Evolutionary conservation across 2,113 vertebrate species (phyloP).

Genomic region (Smithornis capensis): DNA sequence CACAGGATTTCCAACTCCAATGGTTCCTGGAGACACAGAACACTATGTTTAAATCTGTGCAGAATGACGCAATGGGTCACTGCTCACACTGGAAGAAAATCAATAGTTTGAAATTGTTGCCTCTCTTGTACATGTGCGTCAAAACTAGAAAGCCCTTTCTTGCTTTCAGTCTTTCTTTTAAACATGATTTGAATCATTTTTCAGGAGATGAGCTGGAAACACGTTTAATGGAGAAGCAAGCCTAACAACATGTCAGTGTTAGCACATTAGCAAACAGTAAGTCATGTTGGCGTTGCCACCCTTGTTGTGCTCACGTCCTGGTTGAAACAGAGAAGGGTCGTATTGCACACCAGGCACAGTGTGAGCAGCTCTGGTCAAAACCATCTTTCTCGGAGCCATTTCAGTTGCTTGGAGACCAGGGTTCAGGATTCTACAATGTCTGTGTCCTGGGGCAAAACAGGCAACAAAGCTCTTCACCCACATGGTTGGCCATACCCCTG

Average conservation of each 20-base stretch:
- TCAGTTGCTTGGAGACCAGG: background rate
- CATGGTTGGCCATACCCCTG: background rate
- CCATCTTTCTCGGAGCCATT: background rate
- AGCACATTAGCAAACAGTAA: constrained; percentile 34
- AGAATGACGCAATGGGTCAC: background rate
- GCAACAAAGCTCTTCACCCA: background rate
- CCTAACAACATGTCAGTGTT: background rate
- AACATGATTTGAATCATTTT: constrained; percentile 30
- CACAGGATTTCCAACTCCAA: background rate
- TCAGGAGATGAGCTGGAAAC: constrained; percentile 39
- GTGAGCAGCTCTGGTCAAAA: background rate
- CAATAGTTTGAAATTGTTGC: constrained; percentile 19
- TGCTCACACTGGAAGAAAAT: constrained; percentile 39
- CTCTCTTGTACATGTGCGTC: constrained; percentile 16
- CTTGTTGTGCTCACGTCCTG: background rate
- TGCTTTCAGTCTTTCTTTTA: constrained; percentile 24
- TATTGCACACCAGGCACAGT: background rate
- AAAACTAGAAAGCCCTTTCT: constrained; percentile 53
- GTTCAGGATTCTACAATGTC: background rate
- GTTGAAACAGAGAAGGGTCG: background rate
- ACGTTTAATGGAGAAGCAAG: background rate
- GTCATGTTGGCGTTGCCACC: constrained; percentile 39
- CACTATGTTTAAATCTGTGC: background rate
- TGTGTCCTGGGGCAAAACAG: background rate
- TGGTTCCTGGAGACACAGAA: background rate